Conservation (phyloP, 1,140 invertebrate genomes). For the Brachionus koreanus region DNA sequence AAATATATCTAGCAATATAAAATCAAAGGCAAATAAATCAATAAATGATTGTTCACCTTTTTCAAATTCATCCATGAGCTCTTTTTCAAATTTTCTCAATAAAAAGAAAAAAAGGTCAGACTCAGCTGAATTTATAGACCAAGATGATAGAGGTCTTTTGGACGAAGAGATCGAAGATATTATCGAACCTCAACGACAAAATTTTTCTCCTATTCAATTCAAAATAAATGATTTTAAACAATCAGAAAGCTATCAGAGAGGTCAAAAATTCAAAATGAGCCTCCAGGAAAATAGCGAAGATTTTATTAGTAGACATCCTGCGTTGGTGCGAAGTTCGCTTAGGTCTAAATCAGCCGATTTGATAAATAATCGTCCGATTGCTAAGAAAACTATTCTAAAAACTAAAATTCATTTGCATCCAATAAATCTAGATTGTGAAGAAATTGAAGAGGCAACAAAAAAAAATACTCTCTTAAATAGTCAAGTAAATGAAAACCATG, state of each 20-base stretch:
- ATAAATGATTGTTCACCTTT: background rate
- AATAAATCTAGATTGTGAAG: background rate
- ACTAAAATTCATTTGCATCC: background rate
- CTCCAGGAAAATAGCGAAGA: background rate
- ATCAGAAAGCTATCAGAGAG: background rate
- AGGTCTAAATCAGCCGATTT: constrained; percentile 32
- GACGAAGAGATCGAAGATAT: background rate
- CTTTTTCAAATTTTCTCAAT: background rate
- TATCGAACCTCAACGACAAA: background rate
- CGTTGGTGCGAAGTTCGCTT: background rate
- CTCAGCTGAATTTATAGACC: background rate
- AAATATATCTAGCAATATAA: background rate
- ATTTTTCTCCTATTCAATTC: background rate
- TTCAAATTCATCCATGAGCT: background rate
- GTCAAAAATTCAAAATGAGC: background rate
- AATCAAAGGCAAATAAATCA: background rate
- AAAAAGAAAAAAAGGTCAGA: background rate
- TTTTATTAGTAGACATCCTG: constrained; percentile 5
- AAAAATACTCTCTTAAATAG: constrained; percentile 17
- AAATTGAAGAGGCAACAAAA: constrained; percentile 16
- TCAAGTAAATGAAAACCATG: background rate
- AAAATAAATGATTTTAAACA: background rate
- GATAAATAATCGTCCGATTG: background rate
- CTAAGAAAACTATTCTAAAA: constrained; percentile 21
- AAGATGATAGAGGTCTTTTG: background rate